Percentiles rank a stretch among this genome's conserved stretches.
phyloP scores from a whole-genome alignment of 2,797 vertebrate species.

The Cirrhinus mrigala region DNA sequence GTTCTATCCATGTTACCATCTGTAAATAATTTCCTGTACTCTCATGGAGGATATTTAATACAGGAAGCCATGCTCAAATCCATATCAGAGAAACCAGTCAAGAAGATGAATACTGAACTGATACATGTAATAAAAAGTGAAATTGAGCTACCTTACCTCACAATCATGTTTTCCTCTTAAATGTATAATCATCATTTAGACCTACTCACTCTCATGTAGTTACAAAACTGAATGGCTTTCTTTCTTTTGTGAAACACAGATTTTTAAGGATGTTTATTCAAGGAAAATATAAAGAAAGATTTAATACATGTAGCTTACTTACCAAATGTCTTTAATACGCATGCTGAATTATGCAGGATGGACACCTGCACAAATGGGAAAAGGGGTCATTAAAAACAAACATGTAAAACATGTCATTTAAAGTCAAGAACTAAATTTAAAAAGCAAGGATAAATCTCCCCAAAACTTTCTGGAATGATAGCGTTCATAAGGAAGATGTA shows the following conservation, averaged over 20 bases:
- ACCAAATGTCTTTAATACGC: neutral
- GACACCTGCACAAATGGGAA: neutral
- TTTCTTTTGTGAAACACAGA: neutral
- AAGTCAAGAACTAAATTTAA: too few species aligned
- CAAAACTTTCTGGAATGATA: too few species aligned
- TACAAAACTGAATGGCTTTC: neutral
- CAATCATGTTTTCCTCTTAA: neutral
- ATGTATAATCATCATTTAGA: neutral
- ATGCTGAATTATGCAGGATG: neutral
- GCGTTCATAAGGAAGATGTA: too few species aligned
- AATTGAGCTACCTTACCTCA: neutral
- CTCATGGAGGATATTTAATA: conserved; percentile 13
- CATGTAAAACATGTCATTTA: too few species aligned
- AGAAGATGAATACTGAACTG: neutral
- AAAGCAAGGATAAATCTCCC: too few species aligned
- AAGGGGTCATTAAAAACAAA: too few species aligned
- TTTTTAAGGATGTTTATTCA: neutral
- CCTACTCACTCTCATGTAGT: neutral
- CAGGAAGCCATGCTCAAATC: neutral
- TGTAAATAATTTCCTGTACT: conserved; percentile 16
- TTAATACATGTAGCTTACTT: neutral
- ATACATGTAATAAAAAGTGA: neutral
- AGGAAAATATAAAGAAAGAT: neutral
- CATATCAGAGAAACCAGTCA: conserved; percentile 11
- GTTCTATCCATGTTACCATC: conserved; percentile 13